Evolutionary conservation across 2,113 vertebrate species (phyloP).

Genomic region (Argyrosomus japonicus): DNA sequence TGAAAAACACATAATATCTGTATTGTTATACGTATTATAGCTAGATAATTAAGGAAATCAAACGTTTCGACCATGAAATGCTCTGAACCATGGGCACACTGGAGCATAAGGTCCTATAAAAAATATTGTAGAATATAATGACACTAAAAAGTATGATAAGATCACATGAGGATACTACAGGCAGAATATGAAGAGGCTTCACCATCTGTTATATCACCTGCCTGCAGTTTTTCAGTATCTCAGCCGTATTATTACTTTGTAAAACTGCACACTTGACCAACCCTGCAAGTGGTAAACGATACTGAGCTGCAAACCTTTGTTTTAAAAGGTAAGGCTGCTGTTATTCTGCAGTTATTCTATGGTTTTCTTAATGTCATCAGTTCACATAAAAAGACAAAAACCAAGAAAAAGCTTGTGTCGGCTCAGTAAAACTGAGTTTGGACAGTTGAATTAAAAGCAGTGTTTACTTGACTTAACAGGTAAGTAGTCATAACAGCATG

Average conservation of each 20-base stretch:
- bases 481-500: too few species aligned
- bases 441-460: neutral
- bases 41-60: neutral
- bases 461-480: neutral
- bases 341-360: neutral
- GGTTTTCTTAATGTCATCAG: conserved; percentile 2
- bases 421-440: neutral
- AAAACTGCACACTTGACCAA: neutral
- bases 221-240: neutral
- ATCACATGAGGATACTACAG: neutral
- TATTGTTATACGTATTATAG: neutral
- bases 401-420: neutral
- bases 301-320: neutral
- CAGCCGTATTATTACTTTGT: neutral
- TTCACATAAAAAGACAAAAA: neutral
- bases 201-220: conserved; percentile 1
- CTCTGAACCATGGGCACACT: neutral
- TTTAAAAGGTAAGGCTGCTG: neutral
- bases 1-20: neutral
- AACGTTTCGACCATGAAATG: neutral
- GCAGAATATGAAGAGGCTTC: neutral
- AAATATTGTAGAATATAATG: neutral
- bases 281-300: neutral
- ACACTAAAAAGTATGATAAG: neutral
- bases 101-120: neutral